Evolutionary conservation across 2,797 vertebrate genomes (phyloP), one percentile per base, ranked within the genome.

Genomic region (Alosa sapidissima): DNA sequence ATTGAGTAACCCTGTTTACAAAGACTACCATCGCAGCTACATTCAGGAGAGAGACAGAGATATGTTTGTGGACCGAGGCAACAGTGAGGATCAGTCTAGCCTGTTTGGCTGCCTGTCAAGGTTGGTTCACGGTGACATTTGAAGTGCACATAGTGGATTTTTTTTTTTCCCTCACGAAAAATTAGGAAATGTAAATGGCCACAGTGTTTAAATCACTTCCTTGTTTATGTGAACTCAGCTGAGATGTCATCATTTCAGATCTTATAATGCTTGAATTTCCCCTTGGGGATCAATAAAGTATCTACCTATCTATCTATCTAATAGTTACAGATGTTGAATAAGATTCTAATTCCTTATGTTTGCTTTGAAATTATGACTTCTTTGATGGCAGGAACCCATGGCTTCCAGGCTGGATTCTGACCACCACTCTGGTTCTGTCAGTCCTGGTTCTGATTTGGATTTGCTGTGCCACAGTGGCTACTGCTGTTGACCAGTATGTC

Each of bases 391-490:
- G 98, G 92, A 99, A 98, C 92, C 97, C 94, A 0, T 96, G 95
- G 94, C 90, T 96, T 2, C 95, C 98, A 36, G 96, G 97, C 1
- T 99, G 98, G 98, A 98, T 99, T 93, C 94, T 99, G 75, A 98
- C 97, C 62, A 97, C 95, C 81, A 99, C 98, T 0, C 95, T 99
- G 0, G 90, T 98, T 88, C 95, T 99, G 65, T 99, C 98, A 0
- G 96, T 99, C 86, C 87, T 98, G 93, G 98, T 99, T 19, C 93
- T 99, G 84, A 97, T 99, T 88, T 99, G 98, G 98, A 99, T 99
- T 91, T 99, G 98, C 90, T 99, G 98, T 89, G 98, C 98, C 0
- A 98, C 98, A 24, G 96, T 99, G 88, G 98, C 98, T 41, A 99
- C 98, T 28, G 98, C 98, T 86, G 96, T 97, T 14, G 97, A 99